phyloP scores from a whole-genome alignment of 2,888 invertebrate genomes.

The Pandemis cinnamomeana region DNA sequence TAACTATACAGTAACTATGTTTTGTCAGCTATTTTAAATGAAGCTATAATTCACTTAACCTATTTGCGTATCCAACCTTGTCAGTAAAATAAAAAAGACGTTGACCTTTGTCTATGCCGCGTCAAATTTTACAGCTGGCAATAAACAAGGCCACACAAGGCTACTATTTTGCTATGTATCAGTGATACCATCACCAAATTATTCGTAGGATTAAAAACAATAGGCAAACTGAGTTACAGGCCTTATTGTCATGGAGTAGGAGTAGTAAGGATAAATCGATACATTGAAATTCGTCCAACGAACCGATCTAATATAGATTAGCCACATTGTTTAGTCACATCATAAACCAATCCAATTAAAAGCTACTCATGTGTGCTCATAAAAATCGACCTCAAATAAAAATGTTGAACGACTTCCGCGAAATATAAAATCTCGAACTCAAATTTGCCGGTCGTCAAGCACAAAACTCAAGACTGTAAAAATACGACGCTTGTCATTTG shows the following conservation, averaged over 20 bases:
- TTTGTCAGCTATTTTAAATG: too few species aligned
- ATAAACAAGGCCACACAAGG: constrained; percentile 61
- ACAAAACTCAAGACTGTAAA: constrained; percentile 58
- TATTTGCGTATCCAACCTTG: background rate
- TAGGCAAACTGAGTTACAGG: constrained; percentile 12
- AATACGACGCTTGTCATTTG: constrained; percentile 55
- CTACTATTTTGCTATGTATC: constrained; percentile 52
- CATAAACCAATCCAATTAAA: constrained; percentile 66
- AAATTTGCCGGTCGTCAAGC: constrained; percentile 60
- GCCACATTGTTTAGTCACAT: constrained; percentile 45
- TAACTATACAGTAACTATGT: too few species aligned
- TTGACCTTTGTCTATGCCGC: constrained; percentile 12
- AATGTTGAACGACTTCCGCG: constrained; percentile 58
- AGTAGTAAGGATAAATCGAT: background rate
- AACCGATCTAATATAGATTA: constrained; percentile 60
- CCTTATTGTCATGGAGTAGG: constrained; percentile 11
- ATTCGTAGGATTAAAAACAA: constrained; percentile 30
- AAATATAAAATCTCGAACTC: constrained; percentile 45
- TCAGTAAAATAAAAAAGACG: constrained; percentile 2
- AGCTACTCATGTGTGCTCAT: constrained; percentile 64
- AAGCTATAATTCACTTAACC: too few species aligned
- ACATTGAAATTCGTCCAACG: constrained; percentile 53
- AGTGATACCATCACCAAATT: constrained; percentile 46
- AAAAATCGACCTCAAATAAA: constrained; percentile 57
- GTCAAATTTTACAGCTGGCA: constrained; percentile 19